Conservation (phyloP, 2,888 invertebrate species). For the Caenorhabditis sp. region DNA sequence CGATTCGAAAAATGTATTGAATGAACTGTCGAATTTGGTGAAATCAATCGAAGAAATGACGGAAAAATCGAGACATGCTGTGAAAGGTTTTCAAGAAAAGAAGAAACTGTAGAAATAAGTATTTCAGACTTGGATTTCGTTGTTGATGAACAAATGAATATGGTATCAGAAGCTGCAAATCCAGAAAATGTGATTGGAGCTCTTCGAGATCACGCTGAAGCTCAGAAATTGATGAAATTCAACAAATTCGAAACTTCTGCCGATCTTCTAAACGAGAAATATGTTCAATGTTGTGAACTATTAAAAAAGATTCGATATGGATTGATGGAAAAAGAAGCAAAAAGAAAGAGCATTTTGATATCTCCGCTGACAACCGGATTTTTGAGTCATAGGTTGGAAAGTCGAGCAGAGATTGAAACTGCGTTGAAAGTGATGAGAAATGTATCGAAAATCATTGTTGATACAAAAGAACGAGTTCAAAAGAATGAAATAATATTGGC, state of each 20-base stretch:
- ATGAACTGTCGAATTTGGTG: conserved; percentile 19
- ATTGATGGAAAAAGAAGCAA: conserved; percentile 17
- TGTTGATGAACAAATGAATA: not conserved
- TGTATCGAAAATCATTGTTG: conserved; percentile 25
- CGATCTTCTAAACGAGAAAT: conserved; percentile 24
- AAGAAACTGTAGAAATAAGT: not conserved
- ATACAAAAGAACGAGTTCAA: conserved; percentile 27
- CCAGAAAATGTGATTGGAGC: conserved; percentile 13
- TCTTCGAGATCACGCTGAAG: conserved; percentile 21
- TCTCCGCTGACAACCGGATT: conserved; percentile 23
- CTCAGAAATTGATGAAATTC: conserved; percentile 33
- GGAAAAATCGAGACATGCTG: conserved; percentile 15
- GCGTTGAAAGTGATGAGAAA: conserved; percentile 40
- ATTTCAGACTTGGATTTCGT: conserved; percentile 29
- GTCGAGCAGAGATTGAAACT: conserved; percentile 15
- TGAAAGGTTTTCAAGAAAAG: conserved; percentile 14
- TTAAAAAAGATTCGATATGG: conserved; percentile 12
- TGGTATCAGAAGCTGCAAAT: conserved; percentile 8
- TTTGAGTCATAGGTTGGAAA: conserved; percentile 11
- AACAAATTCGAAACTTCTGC: conserved; percentile 30
- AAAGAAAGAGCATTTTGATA: conserved; percentile 13
- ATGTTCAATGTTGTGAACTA: conserved; percentile 13
- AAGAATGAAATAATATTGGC: conserved; percentile 9
- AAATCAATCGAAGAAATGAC: conserved; percentile 9
- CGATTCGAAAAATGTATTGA: conserved; percentile 26